Conservation (phyloP, 2,797 vertebrate genomes). For the Aulostomus chinensis region DNA sequence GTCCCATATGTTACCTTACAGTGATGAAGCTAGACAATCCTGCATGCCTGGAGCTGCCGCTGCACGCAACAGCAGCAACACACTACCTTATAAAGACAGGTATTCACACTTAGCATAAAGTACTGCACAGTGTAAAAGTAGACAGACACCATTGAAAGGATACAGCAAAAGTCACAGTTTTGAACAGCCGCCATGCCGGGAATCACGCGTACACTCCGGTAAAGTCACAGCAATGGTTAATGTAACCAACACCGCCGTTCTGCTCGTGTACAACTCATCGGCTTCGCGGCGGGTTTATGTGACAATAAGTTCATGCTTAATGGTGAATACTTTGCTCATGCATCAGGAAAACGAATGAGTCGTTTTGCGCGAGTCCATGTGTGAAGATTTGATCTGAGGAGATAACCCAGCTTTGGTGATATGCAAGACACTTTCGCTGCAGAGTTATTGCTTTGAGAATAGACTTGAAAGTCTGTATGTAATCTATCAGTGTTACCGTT, state of each 20-base stretch:
- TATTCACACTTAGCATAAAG: slow-evolving; percentile 74
- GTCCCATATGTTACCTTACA: slow-evolving; percentile 66
- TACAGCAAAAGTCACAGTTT: slow-evolving; percentile 62
- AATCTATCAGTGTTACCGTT: slow-evolving; percentile 78
- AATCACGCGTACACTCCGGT: slow-evolving; percentile 26
- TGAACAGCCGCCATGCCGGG: slow-evolving; percentile 54
- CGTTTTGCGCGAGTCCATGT: slow-evolving; percentile 13
- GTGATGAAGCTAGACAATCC: slow-evolving; percentile 34
- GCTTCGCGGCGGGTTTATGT: slow-evolving; percentile 21
- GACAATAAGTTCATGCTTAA: too few species aligned
- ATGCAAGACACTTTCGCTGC: slow-evolving; percentile 55
- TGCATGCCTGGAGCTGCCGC: slow-evolving; percentile 48
- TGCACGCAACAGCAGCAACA: slow-evolving; percentile 45
- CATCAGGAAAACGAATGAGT: slow-evolving; percentile 30
- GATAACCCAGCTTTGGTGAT: slow-evolving; percentile 59
- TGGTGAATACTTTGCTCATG: too few species aligned
- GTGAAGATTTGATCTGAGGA: slow-evolving; percentile 50
- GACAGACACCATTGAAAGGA: slow-evolving; percentile 64
- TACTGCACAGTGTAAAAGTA: slow-evolving; percentile 70
- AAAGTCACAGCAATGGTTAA: slow-evolving; percentile 32
- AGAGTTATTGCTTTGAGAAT: slow-evolving; percentile 68
- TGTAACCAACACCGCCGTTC: slow-evolving; percentile 37
- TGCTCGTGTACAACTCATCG: slow-evolving; percentile 32
- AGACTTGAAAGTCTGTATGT: slow-evolving; percentile 71
- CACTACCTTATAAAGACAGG: slow-evolving; percentile 83